Percentiles rank a stretch among this genome's conserved stretches.
phyloP scores from a whole-genome alignment of 2,888 invertebrate genomes.

The Coenonympha arcania region DNA sequence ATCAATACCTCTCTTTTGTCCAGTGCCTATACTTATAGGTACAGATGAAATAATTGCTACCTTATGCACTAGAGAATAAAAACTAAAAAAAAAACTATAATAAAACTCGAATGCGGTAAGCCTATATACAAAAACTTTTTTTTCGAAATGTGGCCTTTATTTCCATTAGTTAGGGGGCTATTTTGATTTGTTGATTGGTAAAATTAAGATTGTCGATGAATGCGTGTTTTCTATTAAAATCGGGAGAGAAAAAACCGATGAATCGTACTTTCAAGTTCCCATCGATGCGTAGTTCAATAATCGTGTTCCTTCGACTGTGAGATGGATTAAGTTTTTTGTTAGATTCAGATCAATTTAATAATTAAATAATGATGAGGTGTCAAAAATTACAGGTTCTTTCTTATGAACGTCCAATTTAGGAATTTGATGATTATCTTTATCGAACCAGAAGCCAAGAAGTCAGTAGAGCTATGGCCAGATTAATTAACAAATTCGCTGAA shows the following conservation, averaged over 20 bases:
- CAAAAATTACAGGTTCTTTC: background rate
- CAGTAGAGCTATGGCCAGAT: no score
- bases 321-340: constrained; percentile 65
- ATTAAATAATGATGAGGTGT: constrained; percentile 14
- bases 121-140: background rate
- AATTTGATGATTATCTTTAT: no score
- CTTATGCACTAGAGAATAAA: constrained; percentile 12
- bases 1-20: constrained; percentile 54
- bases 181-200: background rate
- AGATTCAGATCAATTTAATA: constrained; percentile 18
- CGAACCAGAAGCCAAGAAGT: no score
- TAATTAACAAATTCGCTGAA: no score
- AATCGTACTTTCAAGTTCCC: constrained; percentile 58
- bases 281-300: constrained; percentile 42
- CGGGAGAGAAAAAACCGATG: constrained; percentile 50
- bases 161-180: background rate
- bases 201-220: background rate
- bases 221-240: constrained; percentile 49
- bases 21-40: constrained; percentile 25
- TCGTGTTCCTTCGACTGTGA: constrained; percentile 41
- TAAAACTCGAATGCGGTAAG: background rate
- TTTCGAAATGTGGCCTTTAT: background rate
- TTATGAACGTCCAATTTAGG: no score
- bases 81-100: background rate
- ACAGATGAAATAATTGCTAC: constrained; percentile 1